Base-by-base conservation (phyloP, 2,113 vertebrate species). In the Rhagologus leucostigma region DNA sequence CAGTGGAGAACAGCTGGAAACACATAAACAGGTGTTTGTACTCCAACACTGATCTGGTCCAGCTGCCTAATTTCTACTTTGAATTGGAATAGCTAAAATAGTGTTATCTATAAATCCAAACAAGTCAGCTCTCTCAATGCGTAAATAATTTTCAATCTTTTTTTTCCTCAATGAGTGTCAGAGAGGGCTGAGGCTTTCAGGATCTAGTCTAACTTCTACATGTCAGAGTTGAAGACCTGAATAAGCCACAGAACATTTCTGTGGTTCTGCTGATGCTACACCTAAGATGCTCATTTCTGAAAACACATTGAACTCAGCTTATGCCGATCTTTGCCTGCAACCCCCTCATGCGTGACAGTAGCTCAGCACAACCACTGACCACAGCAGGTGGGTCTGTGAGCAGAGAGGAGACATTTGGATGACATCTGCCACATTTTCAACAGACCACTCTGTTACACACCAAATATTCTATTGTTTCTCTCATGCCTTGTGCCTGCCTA, bases 301-400 rank as follows among this genome's bases (percentile, higher is more conserved):
- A 74, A 55, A 56, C 8, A 21, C 4, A 1, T 5, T 60, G 42
- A 89, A 35, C 19, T 82, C 29, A 3, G 30, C 8, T 93, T 32
- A 37, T 1, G 5, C 56, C 67, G 42, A 74, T 19, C 30, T 64
- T 75, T 60, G 6, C 24, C 44, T 59, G 33, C 23, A 65, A 29
- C 3, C 4, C 56, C 44, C 24, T 42, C 10, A 24, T 0, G 0
- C 1, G 0, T 57, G 1, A 1, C 78, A 82, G 39, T 1, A 1
- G 22, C 69, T 87, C 50, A n/a, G 19, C 33, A 47, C 56, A 42
- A 17, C 30, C 0, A 0, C 32, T 30, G 46, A 29, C 29, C 10
- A 9, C 33, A 32, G 33, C n/a, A 33, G 24, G 37, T 0, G 0
- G 10, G 8, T 63, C 19, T 1, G 24, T 1, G 6, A 81, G 52